These are phyloP conservation scores for Linnaemya tessellans DNA, from an alignment of 2,888 invertebrate genomes.

Conservation along the genomic window DNA sequence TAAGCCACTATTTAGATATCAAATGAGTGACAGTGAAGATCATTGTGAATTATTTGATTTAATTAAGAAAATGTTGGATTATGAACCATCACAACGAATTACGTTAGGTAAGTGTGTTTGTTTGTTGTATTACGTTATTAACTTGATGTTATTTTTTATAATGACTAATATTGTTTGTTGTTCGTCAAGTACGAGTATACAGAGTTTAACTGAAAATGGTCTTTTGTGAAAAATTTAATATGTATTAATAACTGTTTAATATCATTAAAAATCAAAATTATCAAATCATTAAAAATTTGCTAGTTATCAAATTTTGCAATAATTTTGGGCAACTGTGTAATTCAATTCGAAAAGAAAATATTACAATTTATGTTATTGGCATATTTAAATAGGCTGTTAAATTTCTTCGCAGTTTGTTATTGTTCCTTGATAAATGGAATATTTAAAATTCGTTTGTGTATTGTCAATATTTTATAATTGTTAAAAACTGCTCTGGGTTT, in stretches of 20 bases:
- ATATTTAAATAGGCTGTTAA: too few relatives aligned
- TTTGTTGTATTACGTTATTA: slow-evolving; percentile 22
- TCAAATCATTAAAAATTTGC: too few relatives aligned
- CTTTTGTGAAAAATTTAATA: background rate
- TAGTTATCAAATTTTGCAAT: too few relatives aligned
- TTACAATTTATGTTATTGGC: too few relatives aligned
- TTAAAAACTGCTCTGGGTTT: background rate
- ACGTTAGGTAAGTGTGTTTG: slow-evolving; percentile 85
- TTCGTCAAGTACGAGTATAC: background rate
- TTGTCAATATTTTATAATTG: background rate
- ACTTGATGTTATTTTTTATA: background rate
- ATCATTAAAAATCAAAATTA: too few relatives aligned
- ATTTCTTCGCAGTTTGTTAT: too few relatives aligned
- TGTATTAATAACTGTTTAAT: background rate
- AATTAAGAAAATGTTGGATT: slow-evolving; percentile 97
- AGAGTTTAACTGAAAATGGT: slow-evolving; percentile 6
- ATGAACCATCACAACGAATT: slow-evolving; percentile 96
- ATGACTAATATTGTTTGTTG: slow-evolving; percentile 59
- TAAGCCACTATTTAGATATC: slow-evolving; percentile 97
- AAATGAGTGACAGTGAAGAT: slow-evolving; percentile 93
- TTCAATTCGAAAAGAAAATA: too few relatives aligned
- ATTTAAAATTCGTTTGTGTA: too few relatives aligned
- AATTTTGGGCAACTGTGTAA: too few relatives aligned
- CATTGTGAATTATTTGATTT: slow-evolving; percentile 97
- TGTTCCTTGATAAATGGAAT: too few relatives aligned